Evolutionary conservation across 2,888 invertebrate species (phyloP), one percentile per base, ranked within the genome.

Genomic region (Hirtodrosophila trivittata): DNA sequence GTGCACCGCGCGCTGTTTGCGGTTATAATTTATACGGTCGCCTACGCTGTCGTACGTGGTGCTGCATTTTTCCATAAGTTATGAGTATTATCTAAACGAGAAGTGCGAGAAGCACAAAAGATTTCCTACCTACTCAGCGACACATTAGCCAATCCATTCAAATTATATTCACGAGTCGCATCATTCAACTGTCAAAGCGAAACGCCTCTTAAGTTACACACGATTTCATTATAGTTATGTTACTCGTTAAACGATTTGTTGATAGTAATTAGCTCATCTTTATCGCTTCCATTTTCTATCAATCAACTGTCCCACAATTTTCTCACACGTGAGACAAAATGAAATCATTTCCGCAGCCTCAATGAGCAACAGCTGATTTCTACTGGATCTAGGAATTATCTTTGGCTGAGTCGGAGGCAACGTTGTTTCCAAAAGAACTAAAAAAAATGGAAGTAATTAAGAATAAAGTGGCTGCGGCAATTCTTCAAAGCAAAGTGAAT

Each of bases 21-120:
- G 84, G 81, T 72, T 75, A 84, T 86, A 86, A 84, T 75, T 86
- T 75, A 81, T 78, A 78, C 65, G 45, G 49, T 45, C 76, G 65
- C 66, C 78, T 54, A 71, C 76, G 67, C 51, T 38, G 57, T 39
- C 28, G 21, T 37, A 21, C 32, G 16, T 12, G 32, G 43, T 38
- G 72, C 43, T 75, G 64, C 65, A 75, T 50, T 63, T 54, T 45
- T 35, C 12, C 45, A 56, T 66, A 60, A 80, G 57, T 49, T 47
- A 55, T 56, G 46, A 30, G 56, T 43, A 52, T 63, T 68, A 75
- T 82, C 78, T 82, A 68, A 65, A 58, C 57, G 63, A 39, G 55
- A 62, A 46, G 62, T 70, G 37, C 18, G 18, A 21, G 18, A 2
- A 28, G 42, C 51, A 62, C 38, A 39, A 38, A 56, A 33, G 38